Base-by-base conservation (phyloP, 2,888 invertebrate genomes). In the Boloria selene region DNA sequence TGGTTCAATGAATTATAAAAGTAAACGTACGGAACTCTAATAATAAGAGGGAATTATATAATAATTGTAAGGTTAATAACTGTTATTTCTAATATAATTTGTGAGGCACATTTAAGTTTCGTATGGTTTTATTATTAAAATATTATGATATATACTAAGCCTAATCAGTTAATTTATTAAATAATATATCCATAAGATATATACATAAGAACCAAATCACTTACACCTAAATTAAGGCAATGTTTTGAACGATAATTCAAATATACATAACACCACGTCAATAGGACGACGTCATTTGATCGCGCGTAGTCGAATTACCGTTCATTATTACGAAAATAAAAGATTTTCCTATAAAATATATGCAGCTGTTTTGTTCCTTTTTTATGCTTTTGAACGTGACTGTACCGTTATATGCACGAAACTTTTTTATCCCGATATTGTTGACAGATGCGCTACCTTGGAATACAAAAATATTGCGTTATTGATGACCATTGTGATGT, bases 281-380 rank as follows among this genome's bases (percentile, higher is more conserved):
- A 74, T 68, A 72, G 72, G 74, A 73, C 73, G 49, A 45, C 65
- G 68, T 65, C 60, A 75, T 72, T 51, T 70, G 76, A 77, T 76
- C 64, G 61, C 70, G 67, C 67, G 69, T 75, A 73, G 72, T 79
- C 78, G 73, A 72, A 73, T 79, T 79, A 79, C 79, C 73, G 73
- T 75, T 75, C 74, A 75, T 83, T 83, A 83, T 86, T 77, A 73
- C 77, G 74, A 79, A 84, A 82, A 83, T 80, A 74, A 72, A 82
- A 80, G 77, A 79, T 82, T 85, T 87, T 86, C 86, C 85, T 85
- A 84, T 79, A 83, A 82, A 81, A 74, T 81, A 72, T 77, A 81
- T 84, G 90, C 89, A 90, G 88, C 86, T 89, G 90, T 82, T 84
- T 81, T 84, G 83, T 83, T 83, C 84, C 80, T 83, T 88, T 90